phyloP scores from a whole-genome alignment of 2,888 invertebrate species.

The Polia nebulosa region DNA sequence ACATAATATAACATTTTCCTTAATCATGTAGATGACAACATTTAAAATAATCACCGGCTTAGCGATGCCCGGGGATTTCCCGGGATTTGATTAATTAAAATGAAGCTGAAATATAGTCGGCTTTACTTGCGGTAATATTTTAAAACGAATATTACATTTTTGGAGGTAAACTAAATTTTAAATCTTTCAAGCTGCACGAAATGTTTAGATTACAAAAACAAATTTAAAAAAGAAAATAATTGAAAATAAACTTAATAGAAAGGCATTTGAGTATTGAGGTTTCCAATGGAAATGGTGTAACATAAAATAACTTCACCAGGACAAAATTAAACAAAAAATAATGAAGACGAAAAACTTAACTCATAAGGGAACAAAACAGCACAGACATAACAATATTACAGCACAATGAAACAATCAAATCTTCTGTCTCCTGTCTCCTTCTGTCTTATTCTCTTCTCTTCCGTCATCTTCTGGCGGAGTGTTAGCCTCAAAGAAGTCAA shows the following conservation, averaged over 20 bases:
- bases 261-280: background rate
- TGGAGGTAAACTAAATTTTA: background rate
- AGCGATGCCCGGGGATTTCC: slow-evolving; percentile 39
- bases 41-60: slow-evolving; percentile 62
- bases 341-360: background rate
- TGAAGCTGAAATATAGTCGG: slow-evolving; percentile 57
- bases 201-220: too few species aligned
- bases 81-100: slow-evolving; percentile 64
- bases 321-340: background rate
- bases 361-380: background rate
- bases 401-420: slow-evolving; percentile 5
- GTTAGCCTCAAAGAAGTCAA: slow-evolving; percentile 96
- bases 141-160: slow-evolving; percentile 17
- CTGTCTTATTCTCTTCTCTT: slow-evolving; percentile 36
- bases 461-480: slow-evolving; percentile 75
- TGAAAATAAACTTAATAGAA: background rate
- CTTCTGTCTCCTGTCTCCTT: slow-evolving; percentile 13
- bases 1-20: slow-evolving; percentile 31
- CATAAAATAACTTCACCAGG: background rate
- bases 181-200: background rate
- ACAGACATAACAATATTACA: slow-evolving; percentile 15
- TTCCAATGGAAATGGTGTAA: background rate
- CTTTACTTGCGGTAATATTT: slow-evolving; percentile 30
- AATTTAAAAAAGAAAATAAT: too few species aligned
- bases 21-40: slow-evolving; percentile 49